Conservation (phyloP, 2,888 invertebrate genomes). For the Punctoribates punctum region DNA sequence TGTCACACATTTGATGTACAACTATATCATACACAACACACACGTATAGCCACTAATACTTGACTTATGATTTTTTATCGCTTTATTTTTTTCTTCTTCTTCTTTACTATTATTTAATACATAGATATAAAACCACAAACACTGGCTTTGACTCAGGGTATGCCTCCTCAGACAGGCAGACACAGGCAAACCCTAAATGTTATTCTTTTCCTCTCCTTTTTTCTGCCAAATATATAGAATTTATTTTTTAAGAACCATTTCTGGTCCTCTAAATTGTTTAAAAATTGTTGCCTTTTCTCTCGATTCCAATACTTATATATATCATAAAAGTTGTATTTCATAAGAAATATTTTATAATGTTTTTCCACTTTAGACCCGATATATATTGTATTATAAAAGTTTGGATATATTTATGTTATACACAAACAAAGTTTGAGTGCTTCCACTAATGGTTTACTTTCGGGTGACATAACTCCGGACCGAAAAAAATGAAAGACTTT, state of each 20-base stretch:
- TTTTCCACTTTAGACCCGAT: neutral
- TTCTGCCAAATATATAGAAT: neutral
- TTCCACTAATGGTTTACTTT: slow-evolving; percentile 24
- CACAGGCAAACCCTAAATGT: neutral
- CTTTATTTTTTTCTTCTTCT: neutral
- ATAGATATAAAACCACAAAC: slow-evolving; percentile 14
- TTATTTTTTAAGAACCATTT: slow-evolving; percentile 12
- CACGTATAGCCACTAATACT: neutral
- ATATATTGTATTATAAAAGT: slow-evolving; percentile 10
- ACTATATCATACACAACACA: slow-evolving; percentile 16
- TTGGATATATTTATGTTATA: neutral
- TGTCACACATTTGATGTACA: slow-evolving; percentile 36
- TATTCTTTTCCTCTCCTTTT: neutral
- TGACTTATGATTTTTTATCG: slow-evolving; percentile 1
- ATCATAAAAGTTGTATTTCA: neutral
- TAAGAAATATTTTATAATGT: slow-evolving; percentile 10
- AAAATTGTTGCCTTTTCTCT: neutral
- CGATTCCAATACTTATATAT: neutral
- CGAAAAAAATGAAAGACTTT: neutral
- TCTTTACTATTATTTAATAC: slow-evolving; percentile 21
- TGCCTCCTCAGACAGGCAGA: neutral
- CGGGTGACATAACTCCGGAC: slow-evolving; percentile 1
- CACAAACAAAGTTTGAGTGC: slow-evolving; percentile 4
- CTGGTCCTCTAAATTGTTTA: neutral
- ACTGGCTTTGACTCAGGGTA: neutral